Evolutionary conservation across 2,888 invertebrate species (phyloP).

Genomic region (Clanis bilineata): DNA sequence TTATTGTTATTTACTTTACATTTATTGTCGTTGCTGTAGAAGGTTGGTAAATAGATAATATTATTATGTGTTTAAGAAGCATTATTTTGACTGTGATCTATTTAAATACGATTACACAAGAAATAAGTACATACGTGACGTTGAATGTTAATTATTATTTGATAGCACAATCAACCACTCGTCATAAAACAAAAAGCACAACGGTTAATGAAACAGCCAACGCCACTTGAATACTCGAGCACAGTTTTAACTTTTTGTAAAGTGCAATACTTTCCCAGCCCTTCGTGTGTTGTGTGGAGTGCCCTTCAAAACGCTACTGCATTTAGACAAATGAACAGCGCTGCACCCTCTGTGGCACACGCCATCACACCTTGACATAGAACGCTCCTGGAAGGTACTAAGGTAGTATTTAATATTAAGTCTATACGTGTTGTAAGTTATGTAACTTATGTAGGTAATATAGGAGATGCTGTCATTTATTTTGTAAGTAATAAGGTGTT

Average conservation of each 20-base stretch:
- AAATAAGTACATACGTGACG: no score
- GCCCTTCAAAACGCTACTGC: slow-evolving; percentile 71
- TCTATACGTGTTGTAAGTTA: no score
- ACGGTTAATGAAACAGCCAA: slow-evolving; percentile 51
- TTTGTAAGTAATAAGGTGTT: no score
- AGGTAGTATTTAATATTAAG: no score
- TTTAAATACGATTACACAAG: no score
- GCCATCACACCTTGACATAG: slow-evolving; percentile 38
- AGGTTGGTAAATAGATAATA: no score
- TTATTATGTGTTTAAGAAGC: background rate
- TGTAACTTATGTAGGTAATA: no score
- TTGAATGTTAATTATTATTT: slow-evolving; percentile 17
- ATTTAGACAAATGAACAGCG: slow-evolving; percentile 80
- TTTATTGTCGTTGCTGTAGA: background rate
- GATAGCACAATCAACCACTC: slow-evolving; percentile 40
- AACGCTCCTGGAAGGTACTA: background rate
- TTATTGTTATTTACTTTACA: slow-evolving; percentile 22
- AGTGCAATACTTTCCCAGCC: slow-evolving; percentile 81
- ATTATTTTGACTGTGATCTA: background rate
- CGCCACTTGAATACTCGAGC: slow-evolving; percentile 49
- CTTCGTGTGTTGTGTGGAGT: slow-evolving; percentile 44
- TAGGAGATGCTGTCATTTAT: no score
- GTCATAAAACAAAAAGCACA: slow-evolving; percentile 50
- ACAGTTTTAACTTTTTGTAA: slow-evolving; percentile 77
- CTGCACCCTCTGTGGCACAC: slow-evolving; percentile 73